phyloP scores from a whole-genome alignment of 2,113 vertebrate genomes.

The Nothoprocta perdicaria region DNA sequence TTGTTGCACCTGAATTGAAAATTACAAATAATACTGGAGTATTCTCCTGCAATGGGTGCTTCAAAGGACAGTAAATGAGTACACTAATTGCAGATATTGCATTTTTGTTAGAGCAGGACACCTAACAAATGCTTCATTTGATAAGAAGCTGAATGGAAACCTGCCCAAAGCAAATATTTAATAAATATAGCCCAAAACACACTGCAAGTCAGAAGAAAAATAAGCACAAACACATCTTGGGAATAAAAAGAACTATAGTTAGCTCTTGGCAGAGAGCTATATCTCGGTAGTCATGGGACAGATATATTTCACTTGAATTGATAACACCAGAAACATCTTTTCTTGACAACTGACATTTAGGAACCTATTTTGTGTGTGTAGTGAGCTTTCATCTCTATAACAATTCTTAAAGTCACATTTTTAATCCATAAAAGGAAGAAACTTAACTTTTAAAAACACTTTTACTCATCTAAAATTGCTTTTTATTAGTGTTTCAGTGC shows the following conservation, averaged over 20 bases:
- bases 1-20: not conserved
- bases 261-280: not conserved
- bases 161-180: not conserved
- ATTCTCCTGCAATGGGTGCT: not conserved
- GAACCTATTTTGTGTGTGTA: not conserved
- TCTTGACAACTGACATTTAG: slow-evolving; percentile 41
- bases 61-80: not conserved
- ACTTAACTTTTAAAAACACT: not conserved
- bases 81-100: not conserved
- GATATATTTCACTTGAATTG: slow-evolving; percentile 32
- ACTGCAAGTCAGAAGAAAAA: not conserved
- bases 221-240: too few species aligned
- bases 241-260: not conserved
- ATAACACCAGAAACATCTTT: slow-evolving; percentile 9
- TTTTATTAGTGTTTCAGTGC: not conserved
- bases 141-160: not conserved
- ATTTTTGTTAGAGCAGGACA: not conserved
- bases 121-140: slow-evolving; percentile 6
- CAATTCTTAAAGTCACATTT: not conserved
- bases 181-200: not conserved
- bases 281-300: slow-evolving; percentile 17
- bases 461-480: not conserved
- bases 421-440: not conserved
- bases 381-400: slow-evolving; percentile 15
- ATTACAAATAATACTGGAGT: not conserved